Conservation (phyloP, 2,888 invertebrate species). For the Drosophila sordidula region DNA sequence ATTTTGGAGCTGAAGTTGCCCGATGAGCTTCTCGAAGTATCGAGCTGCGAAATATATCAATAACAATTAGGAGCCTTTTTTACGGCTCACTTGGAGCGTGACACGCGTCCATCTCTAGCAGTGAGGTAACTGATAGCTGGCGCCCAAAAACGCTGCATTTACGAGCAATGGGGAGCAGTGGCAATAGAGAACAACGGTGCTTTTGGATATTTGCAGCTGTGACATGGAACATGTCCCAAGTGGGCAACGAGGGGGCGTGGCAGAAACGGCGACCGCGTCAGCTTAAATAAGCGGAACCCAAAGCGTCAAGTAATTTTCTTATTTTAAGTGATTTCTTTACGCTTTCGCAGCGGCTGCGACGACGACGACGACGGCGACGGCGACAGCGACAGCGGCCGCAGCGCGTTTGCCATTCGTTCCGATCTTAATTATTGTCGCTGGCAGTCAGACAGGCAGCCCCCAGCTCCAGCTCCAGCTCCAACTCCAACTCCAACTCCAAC, state of each 20-base stretch:
- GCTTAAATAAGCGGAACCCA: conserved; percentile 59
- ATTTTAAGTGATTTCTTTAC: conserved; percentile 74
- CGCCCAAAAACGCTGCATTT: conserved; percentile 32
- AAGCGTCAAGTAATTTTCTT: conserved; percentile 62
- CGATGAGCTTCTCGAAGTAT: too few relatives aligned
- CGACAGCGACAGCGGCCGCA: conserved; percentile 1
- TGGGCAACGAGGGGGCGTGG: background rate
- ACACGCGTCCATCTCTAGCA: conserved; percentile 33
- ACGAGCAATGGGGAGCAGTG: conserved; percentile 27
- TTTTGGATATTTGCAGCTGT: conserved; percentile 49
- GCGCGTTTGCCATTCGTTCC: conserved; percentile 62
- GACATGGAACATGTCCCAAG: conserved; percentile 29
- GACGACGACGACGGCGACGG: background rate
- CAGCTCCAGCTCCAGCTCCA: conserved; percentile 30
- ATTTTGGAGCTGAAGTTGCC: too few relatives aligned
- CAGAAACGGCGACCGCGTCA: conserved; percentile 8
- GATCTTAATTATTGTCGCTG: conserved; percentile 77
- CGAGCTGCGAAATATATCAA: too few relatives aligned
- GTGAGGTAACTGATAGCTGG: conserved; percentile 26
- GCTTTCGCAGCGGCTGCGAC: conserved; percentile 62
- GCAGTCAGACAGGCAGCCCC: conserved; percentile 28
- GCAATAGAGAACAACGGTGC: conserved; percentile 43
- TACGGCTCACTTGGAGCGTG: background rate
- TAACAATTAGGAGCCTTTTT: too few relatives aligned
- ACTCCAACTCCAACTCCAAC: background rate